Conservation (phyloP, 2,797 vertebrate species). For the Macropus fuliginosus region DNA sequence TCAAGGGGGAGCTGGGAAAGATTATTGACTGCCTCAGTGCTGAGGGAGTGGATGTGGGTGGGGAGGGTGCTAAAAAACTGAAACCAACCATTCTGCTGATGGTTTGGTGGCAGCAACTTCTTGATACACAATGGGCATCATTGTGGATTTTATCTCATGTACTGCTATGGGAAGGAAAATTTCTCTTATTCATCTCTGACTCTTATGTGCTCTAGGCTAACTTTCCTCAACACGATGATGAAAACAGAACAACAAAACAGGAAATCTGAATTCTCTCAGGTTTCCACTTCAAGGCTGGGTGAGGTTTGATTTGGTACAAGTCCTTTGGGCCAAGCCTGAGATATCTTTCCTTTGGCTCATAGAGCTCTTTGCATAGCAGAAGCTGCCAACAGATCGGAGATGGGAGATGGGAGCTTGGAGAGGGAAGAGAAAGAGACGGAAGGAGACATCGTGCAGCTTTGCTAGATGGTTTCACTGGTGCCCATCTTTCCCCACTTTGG, state of each 20-base stretch:
- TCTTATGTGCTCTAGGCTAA: background rate
- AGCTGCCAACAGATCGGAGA: slow-evolving; percentile 51
- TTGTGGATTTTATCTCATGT: background rate
- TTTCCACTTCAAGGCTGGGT: background rate
- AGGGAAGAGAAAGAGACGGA: background rate
- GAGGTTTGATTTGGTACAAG: background rate
- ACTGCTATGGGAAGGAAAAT: background rate
- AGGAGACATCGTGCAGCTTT: slow-evolving; percentile 45
- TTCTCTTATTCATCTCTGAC: background rate
- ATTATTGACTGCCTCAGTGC: background rate
- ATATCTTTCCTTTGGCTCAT: background rate
- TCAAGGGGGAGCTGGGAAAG: background rate
- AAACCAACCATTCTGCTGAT: background rate
- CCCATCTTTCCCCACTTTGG: slow-evolving; percentile 68
- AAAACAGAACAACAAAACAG: background rate
- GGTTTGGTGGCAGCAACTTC: slow-evolving; percentile 4
- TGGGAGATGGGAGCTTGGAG: background rate
- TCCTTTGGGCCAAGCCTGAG: background rate
- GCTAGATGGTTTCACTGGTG: slow-evolving; percentile 65
- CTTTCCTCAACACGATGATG: background rate
- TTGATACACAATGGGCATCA: slow-evolving; percentile 68
- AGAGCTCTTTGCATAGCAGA: slow-evolving; percentile 36
- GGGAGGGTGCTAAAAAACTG: background rate
- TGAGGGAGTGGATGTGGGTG: background rate
- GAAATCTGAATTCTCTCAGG: background rate